Base-by-base conservation (phyloP, 2,113 vertebrate species). In the Geococcyx californianus region DNA sequence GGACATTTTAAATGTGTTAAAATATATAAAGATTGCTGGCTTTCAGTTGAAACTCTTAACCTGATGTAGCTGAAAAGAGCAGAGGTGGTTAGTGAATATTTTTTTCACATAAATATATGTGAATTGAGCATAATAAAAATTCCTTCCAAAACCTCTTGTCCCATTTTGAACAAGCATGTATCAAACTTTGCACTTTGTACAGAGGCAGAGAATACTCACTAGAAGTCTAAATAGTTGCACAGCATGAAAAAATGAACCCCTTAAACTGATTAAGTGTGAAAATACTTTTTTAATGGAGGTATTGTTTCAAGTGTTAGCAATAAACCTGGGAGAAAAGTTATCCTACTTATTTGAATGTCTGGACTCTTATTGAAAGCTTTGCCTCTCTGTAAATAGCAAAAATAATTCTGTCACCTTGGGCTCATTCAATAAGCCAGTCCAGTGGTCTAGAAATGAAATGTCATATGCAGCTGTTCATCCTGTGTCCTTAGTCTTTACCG, bases 401-500 rank as follows among this genome's bases (percentile, higher is more conserved):
- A 94, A 89, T 81, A 96, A 74, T 95, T 92, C 79, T 93, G 10
- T 96, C 81, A 93, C 58, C 38, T 87, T 93, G 47, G 73, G 51
- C 36, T 97, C 25, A 68, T 94, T 91, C 78, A 90, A 69, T 94
- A 95, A 95, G 64, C 25, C 85, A 45, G 73, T n/a, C 60, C 67
- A 96, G 59, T 23, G 94, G 64, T 93, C 23, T 63, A 73, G 79
- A 96, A 97, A 94, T 47, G 13, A 94, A 95, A 86, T 74, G 55
- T 45, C 54, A 76, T 47, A 11, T 36, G 72, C 11, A 70, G n/a
- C 38, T 74, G 47, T 96, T 84, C 68, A 40, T 94, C 83, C 60
- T 81, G 21, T 79, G 47, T 64, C 49, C n/a, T 93, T 89, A 91
- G 31, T 51, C 56, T 92, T 82, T 77, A 49, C 69, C 70, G 34